Evolutionary conservation across 2,888 invertebrate genomes (phyloP), one percentile per base, ranked within the genome.

Genomic region (Chouioia cunea): DNA sequence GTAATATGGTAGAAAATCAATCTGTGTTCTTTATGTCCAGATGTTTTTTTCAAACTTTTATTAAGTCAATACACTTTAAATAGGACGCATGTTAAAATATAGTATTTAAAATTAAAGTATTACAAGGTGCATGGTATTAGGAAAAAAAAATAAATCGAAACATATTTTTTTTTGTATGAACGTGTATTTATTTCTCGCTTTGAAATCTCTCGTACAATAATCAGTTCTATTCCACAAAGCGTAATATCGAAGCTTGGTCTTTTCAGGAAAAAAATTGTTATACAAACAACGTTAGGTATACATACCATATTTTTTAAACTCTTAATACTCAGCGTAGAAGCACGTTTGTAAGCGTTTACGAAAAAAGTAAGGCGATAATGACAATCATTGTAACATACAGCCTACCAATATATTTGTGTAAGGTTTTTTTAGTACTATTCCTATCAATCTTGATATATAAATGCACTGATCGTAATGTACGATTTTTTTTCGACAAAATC

Each of bases 401-500:
- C 77, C 64, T 57, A 44, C 68, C 70, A 57, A 36, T 36, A 36
- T 36, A 36, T 36, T 10, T 36, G 6, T 27, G n/a, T n/a, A n/a
- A n/a, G n/a, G n/a, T 27, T 36, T 36, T 36, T 36, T 3, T 36
- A 36, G 12, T 36, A 10, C 12, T 27, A 3, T 75, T 47, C 58
- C 18, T 18, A 58, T 65, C 10, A 47, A 16, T 27, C 62, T 62
- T 23, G 60, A 63, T 57, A 63, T 71, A 65, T 68, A 68, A 72
- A 72, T 72, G 59, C 48, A 67, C 36, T 44, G 65, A 68, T 77
- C 73, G 73, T 76, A 74, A 74, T 75, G 76, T 76, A 79, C 76
- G 76, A 73, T 79, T 36, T 36, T 36, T 79, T 82, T 79, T 77
- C 79, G 81, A 80, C 64, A 81, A 77, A 85, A 87, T 87, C 85